A percentile compares a stretch with the other conserved stretches of the same genome.
Evolutionary conservation across 2,888 invertebrate species (phyloP).

Genomic region (Drosophila peninsularis): DNA sequence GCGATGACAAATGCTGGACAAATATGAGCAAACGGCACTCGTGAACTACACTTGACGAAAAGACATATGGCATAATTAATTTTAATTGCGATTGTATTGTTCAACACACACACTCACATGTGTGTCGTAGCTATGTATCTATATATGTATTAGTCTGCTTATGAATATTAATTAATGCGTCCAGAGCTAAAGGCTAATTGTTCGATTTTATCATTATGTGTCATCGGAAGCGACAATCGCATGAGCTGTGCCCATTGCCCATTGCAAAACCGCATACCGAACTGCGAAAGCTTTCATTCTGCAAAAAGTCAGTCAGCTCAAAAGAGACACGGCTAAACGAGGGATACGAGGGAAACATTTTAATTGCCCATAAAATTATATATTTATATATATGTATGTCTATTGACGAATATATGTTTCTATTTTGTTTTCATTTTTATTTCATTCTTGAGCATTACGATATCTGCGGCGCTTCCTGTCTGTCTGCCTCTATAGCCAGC

Average conservation of each 20-base stretch:
- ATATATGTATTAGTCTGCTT: slow-evolving; percentile 41
- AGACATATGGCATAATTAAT: slow-evolving; percentile 70
- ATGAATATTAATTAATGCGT: slow-evolving; percentile 69
- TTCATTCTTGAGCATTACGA: neutral
- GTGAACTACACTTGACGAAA: slow-evolving; percentile 54
- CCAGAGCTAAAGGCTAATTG: slow-evolving; percentile 41
- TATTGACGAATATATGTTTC: neutral
- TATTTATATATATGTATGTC: neutral
- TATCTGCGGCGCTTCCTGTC: slow-evolving; percentile 7
- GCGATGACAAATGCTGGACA: slow-evolving; percentile 68
- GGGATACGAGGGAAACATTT: neutral
- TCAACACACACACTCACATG: neutral
- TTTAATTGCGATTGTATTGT: slow-evolving; percentile 60
- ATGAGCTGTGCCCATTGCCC: slow-evolving; percentile 4
- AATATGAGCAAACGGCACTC: slow-evolving; percentile 43
- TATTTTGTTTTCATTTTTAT: neutral
- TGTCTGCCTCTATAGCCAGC: neutral
- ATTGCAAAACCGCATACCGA: slow-evolving; percentile 4
- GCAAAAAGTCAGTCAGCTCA: neutral
- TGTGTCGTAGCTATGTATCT: neutral
- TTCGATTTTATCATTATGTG: slow-evolving; percentile 60
- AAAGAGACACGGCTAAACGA: neutral
- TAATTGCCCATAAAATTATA: slow-evolving; percentile 5
- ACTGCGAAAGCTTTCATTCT: neutral
- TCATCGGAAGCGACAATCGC: slow-evolving; percentile 45